These are phyloP conservation scores for Sinella curviseta DNA, from an alignment of 1,140 invertebrate genomes.

Conservation along the genomic window DNA sequence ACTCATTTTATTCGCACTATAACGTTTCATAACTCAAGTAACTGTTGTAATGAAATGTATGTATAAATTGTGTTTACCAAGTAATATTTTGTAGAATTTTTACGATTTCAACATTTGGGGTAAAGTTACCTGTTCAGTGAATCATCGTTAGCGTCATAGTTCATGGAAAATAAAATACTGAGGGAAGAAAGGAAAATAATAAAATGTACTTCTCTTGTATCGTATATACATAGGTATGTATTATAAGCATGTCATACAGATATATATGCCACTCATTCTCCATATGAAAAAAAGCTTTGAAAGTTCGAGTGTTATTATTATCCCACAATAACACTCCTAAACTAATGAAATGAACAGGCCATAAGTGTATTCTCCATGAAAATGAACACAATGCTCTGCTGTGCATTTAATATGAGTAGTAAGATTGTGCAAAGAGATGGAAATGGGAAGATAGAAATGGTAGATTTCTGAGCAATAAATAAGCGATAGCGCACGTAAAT, in stretches of 20 bases:
- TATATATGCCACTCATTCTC: too few relatives aligned
- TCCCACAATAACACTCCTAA: too few relatives aligned
- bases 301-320: too few relatives aligned
- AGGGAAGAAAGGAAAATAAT: background rate
- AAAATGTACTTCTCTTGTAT: background rate
- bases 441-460: background rate
- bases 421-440: background rate
- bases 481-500: constrained; percentile 1
- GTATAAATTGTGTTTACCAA: too few relatives aligned
- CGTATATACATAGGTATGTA: too few relatives aligned
- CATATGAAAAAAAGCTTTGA: too few relatives aligned
- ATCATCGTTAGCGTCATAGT: background rate
- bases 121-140: constrained; percentile 21
- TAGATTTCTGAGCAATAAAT: background rate
- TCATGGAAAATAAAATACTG: background rate
- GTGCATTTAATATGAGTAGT: too few relatives aligned
- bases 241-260: too few relatives aligned
- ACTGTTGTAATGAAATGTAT: too few relatives aligned
- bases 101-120: background rate
- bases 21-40: too few relatives aligned
- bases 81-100: background rate
- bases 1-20: too few relatives aligned
- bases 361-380: background rate
- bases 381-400: too few relatives aligned
- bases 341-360: background rate